A percentile compares a stretch with the other conserved stretches of the same genome.
These are phyloP conservation scores for Microctenopoma steveboyesi DNA, from an alignment of 2,797 vertebrate genomes.

Conservation along the genomic window DNA sequence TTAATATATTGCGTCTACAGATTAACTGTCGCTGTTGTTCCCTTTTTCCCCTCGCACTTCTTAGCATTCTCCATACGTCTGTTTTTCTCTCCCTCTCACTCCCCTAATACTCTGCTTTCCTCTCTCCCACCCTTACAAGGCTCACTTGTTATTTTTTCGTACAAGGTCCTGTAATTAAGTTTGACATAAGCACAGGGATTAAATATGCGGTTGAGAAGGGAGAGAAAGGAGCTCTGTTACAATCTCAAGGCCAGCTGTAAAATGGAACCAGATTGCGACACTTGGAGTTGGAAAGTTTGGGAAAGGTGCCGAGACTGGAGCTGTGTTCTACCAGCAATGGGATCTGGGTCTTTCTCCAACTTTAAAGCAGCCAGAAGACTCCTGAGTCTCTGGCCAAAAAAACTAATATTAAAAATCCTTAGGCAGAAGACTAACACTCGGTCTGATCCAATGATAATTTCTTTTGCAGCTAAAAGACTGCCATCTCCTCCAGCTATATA, in stretches of 20 bases:
- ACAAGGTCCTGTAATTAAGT: slow-evolving; percentile 99
- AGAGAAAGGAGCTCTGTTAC: slow-evolving; percentile 92
- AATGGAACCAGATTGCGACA: slow-evolving; percentile 91
- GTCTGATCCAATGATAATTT: slow-evolving; percentile 71
- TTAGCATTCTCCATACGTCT: slow-evolving; percentile 68
- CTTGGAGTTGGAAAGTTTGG: slow-evolving; percentile 86
- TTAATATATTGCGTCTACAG: slow-evolving; percentile 57
- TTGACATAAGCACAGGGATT: slow-evolving; percentile 99
- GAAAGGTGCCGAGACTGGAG: slow-evolving; percentile 82
- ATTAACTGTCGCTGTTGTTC: slow-evolving; percentile 72
- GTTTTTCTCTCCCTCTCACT: slow-evolving; percentile 69
- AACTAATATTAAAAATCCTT: slow-evolving; percentile 77
- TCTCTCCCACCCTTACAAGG: slow-evolving; percentile 82
- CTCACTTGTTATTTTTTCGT: slow-evolving; percentile 98
- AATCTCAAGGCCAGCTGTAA: slow-evolving; percentile 89
- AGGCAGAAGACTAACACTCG: slow-evolving; percentile 77
- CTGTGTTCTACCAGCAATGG: slow-evolving; percentile 69
- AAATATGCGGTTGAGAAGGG: slow-evolving; percentile 96
- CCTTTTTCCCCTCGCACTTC: slow-evolving; percentile 59
- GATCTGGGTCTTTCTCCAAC: slow-evolving; percentile 72
- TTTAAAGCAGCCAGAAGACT: slow-evolving; percentile 69
- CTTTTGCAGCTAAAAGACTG: slow-evolving; percentile 62
- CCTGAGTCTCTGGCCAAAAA: slow-evolving; percentile 66
- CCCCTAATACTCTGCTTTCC: slow-evolving; percentile 67
- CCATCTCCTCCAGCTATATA: slow-evolving; percentile 60